phyloP scores from a whole-genome alignment of 2,113 vertebrate genomes.

The Alces alces region DNA sequence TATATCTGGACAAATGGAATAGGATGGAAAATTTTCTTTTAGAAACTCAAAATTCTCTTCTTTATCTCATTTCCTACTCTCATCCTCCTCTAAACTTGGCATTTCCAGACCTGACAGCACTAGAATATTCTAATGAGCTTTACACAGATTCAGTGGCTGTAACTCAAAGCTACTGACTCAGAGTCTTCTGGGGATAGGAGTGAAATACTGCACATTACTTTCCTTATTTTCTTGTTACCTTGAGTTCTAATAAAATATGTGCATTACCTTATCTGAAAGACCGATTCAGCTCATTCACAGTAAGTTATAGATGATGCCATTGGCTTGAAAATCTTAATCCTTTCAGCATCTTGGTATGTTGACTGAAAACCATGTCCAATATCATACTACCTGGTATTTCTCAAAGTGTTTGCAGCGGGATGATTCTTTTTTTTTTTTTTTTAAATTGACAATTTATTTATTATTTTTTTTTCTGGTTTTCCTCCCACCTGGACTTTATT shows the following conservation, averaged over 20 bases:
- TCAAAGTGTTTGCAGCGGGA: neutral
- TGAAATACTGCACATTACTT: neutral
- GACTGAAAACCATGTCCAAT: neutral
- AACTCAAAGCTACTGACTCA: neutral
- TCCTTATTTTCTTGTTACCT: neutral
- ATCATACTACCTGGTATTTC: neutral
- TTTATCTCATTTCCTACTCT: neutral
- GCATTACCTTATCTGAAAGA: neutral
- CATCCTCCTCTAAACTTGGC: neutral
- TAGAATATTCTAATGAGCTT: neutral
- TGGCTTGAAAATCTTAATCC: neutral
- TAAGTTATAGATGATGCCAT: neutral
- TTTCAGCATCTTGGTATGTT: neutral
- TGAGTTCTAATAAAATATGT: neutral
- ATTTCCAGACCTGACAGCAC: neutral
- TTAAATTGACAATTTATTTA: too few species aligned
- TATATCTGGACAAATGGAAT: neutral
- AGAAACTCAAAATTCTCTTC: neutral
- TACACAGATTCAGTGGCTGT: neutral
- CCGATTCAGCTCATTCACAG: neutral
- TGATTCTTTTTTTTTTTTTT: too few species aligned
- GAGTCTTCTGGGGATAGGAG: neutral
- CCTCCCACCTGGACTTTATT: too few species aligned
- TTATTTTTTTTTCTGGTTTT: too few species aligned
- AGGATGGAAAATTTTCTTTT: neutral